Evolutionary conservation across 2,113 vertebrate genomes (phyloP), one percentile per base, ranked within the genome.

Genomic region (Zingel zingel): DNA sequence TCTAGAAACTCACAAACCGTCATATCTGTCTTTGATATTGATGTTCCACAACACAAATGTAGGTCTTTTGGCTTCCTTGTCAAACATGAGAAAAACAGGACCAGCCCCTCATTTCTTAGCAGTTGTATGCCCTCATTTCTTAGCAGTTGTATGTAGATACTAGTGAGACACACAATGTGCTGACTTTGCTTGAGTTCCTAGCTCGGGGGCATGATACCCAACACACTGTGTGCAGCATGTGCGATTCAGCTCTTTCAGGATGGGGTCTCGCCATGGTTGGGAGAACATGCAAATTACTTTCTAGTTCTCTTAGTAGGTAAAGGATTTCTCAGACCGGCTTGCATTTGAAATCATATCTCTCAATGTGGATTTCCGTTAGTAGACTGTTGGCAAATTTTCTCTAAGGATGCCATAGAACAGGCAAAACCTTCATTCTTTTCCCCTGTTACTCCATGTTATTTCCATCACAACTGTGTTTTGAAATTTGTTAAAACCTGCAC

Each of bases 231-330:
- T 50, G 63, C 61, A 27, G 82, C 75, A n/a, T 45, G 67, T 77
- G 59, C 54, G 58, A 71, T 59, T 85, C 73, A 30, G 39, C 45
- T 62, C 30, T 78, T 63, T 64, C 12, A 80, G 62, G 66, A 71
- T 63, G 56, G 61, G 33, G 68, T 77, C 45, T 71, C 1, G 11
- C 33, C 59, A 48, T 68, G 80, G 57, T 76, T 56, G 58, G 54
- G 7, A 65, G 64, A 78, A 75, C 78, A 81, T 83, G 70, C 56
- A 66, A 83, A 81, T 76, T 0, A 79, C 71, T 75, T 77, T 86
- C 47, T 57, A 43, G 21, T 69, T 25, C 36, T 82, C 57, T 68
- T 45, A 76, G 70, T 58, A 54, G 83, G 81, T 47, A 48, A 48
- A 30, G 36, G 56, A 67, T 76, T 75, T 81, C n/a, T 79, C 57